Evolutionary conservation across 2,888 invertebrate genomes (phyloP).

Genomic region (Ceraclea dissimilis): DNA sequence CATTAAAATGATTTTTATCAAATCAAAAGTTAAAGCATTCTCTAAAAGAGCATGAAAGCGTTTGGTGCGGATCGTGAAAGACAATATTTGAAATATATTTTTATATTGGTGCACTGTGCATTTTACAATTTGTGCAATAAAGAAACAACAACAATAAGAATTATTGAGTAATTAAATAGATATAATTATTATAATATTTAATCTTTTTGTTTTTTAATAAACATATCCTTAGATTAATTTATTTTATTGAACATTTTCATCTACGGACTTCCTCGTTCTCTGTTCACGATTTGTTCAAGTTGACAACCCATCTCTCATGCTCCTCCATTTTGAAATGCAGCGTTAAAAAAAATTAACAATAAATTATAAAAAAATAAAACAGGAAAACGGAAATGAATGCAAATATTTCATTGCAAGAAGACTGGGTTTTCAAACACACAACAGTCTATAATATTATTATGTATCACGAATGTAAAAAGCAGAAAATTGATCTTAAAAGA

Average conservation of each 20-base stretch:
- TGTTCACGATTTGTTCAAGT: slow-evolving; percentile 16
- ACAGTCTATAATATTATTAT: no score
- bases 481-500: no score
- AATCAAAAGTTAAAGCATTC: slow-evolving; percentile 6
- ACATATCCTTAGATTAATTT: not conserved
- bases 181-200: not conserved
- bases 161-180: not conserved
- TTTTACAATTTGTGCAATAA: not conserved
- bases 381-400: not conserved
- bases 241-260: not conserved
- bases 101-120: slow-evolving; percentile 11
- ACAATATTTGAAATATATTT: not conserved
- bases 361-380: slow-evolving; percentile 3
- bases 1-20: not conserved
- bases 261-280: not conserved
- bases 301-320: slow-evolving; percentile 26
- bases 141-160: slow-evolving; percentile 3
- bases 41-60: slow-evolving; percentile 25
- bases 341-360: slow-evolving; percentile 21
- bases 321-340: slow-evolving; percentile 26
- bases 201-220: not conserved
- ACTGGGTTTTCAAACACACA: no score
- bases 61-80: slow-evolving; percentile 21
- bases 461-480: no score
- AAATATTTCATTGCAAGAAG: no score